These are phyloP conservation scores for Nyctibius grandis DNA, from an alignment of 2,797 vertebrate species.

Conservation along the genomic window DNA sequence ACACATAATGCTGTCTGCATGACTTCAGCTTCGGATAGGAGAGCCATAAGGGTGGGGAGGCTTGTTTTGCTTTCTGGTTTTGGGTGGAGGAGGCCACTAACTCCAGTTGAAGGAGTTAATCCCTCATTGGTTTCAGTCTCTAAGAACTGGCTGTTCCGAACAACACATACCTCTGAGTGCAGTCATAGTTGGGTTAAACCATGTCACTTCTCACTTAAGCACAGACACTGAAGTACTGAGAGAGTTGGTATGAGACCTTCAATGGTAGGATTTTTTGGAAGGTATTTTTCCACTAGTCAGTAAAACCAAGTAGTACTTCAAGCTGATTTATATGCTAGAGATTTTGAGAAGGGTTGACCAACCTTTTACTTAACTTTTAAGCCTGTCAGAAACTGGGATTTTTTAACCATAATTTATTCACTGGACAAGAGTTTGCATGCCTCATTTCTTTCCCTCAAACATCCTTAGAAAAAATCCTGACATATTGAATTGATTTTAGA, in stretches of 20 bases:
- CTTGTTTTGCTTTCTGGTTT: conserved; percentile 14
- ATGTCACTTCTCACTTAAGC: not conserved
- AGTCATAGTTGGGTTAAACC: not conserved
- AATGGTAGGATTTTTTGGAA: not conserved
- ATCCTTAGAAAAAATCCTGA: not conserved
- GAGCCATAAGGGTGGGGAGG: not conserved
- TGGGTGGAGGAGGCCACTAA: not conserved
- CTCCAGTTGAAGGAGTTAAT: conserved; percentile 1
- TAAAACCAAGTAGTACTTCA: not conserved
- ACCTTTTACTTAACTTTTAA: not conserved
- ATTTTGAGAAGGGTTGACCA: not conserved
- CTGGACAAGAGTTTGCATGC: not conserved
- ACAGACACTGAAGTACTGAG: not conserved
- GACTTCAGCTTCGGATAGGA: not conserved
- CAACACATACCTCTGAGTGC: not conserved
- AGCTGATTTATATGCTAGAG: not conserved
- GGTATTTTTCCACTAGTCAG: not conserved
- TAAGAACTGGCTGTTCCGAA: not conserved
- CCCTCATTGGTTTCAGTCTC: not conserved
- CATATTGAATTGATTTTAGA: not conserved
- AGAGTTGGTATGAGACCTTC: not conserved
- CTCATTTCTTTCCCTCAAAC: not conserved
- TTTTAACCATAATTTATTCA: not conserved
- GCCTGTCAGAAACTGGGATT: not conserved
- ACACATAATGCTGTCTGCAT: not conserved